Evolutionary conservation across 1,140 invertebrate species (phyloP).

Genomic region (Varroa destructor): DNA sequence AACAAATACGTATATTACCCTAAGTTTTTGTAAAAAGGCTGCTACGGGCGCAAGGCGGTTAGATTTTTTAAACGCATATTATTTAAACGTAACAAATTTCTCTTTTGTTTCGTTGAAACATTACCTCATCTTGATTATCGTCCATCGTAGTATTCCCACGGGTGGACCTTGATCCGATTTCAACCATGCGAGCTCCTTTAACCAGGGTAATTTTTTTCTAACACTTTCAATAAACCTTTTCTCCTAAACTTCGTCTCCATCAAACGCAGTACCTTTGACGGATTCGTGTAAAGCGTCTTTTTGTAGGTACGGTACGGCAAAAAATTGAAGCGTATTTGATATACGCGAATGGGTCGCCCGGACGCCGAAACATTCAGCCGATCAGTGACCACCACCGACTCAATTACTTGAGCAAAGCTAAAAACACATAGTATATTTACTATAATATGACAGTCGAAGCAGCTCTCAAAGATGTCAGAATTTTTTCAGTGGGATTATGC

Average conservation of each 20-base stretch:
- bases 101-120: too few species aligned
- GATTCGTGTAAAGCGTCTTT: constrained; percentile 53
- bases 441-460: too few species aligned
- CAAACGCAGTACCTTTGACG: constrained; percentile 48
- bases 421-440: too few species aligned
- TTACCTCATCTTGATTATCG: constrained; percentile 29
- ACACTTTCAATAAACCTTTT: constrained; percentile 37
- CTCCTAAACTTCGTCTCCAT: constrained; percentile 43
- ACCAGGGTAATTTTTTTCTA: constrained; percentile 34
- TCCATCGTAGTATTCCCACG: constrained; percentile 3
- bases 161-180: not conserved
- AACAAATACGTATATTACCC: too few species aligned
- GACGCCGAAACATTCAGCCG: constrained; percentile 42
- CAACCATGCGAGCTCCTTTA: constrained; percentile 27
- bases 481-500: too few species aligned
- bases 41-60: too few species aligned
- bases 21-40: too few species aligned
- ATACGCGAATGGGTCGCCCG: constrained; percentile 35
- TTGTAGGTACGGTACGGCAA: constrained; percentile 57
- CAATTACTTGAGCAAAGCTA: constrained; percentile 52
- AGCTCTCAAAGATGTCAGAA: too few species aligned
- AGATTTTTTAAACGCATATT: too few species aligned
- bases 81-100: too few species aligned
- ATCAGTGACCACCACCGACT: constrained; percentile 55
- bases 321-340: constrained; percentile 51